Evolutionary conservation across 2,797 vertebrate species (phyloP), one percentile per base, ranked within the genome.

Genomic region (Coranthus polyacanthus): DNA sequence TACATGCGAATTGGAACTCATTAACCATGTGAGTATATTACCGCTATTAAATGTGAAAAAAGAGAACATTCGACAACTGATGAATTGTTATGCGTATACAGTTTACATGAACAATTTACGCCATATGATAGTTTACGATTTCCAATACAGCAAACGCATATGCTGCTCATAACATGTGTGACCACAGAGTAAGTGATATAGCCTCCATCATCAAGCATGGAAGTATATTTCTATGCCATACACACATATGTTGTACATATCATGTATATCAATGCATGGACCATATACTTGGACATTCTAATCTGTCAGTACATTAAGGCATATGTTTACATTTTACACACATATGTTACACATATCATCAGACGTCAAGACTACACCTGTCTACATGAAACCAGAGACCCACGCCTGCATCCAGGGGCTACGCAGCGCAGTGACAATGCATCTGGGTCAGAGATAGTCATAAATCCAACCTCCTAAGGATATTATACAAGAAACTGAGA

Each of bases 381-480:
- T 94, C 91, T 68, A 87, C 75, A 86, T 91, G 92, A 93, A 93
- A 94, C 85, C 63, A n/a, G 90, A 94, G 80, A 79, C 41, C 73
- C 65, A 59, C 24, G 79, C 80, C 83, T 75, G 77, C 79, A 80
- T 89, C 78, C 78, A 85, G 83, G 73, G 83, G 76, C 84, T 75
- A 44, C 37, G 79, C 61, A 57, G 81, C 41, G 7, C 65, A 70
- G 63, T 70, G 79, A 91, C 88, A 91, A 89, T 88, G 84, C 86
- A 88, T 84, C 81, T 82, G 75, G 87, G 88, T 91, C 91, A 88
- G 63, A 76, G 79, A 86, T 82, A 80, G 88, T 82, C 87, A 75
- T 93, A 92, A 92, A 93, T 93, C 81, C 87, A 87, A 73, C 82
- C 91, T 91, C 90, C 87, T 91, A 89, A 93, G 90, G 90, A 93